Evolutionary conservation across 2,888 invertebrate species (phyloP), one percentile per base, ranked within the genome.

Genomic region (Nomada hirtipes): DNA sequence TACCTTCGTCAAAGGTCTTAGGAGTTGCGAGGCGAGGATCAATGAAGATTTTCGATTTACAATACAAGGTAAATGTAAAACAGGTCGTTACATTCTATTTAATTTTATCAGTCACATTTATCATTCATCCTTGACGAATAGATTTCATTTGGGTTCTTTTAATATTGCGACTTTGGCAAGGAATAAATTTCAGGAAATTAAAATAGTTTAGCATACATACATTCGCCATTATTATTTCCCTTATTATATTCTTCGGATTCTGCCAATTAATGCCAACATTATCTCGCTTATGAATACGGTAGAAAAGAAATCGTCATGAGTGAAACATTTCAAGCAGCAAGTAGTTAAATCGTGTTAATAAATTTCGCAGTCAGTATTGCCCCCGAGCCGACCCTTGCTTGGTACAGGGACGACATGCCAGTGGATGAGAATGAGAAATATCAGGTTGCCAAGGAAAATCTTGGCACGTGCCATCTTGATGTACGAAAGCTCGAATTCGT

Each of bases 321-420:
- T 52, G 36, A 10, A 42, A 52, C 23, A 50, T 63, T 61, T 71
- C 18, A 42, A 61, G 42, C 52, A 20, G 36, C 36, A 4, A 44
- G 11, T 55, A 55, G 2, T 47, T 29, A 26, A 10, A 11, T 26
- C 7, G 36, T 42, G 11, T 64, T 44, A 13, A 60, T 60, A 42
- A 76, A 68, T 61, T 57, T 79, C 11, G 44, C 75, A 96, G 97
- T 97, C 75, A 97, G 97, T 91, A 96, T 97, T 80, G 96, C 96
- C 26, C 97, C 98, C 26, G 96, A 97, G 91, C 98, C 98, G 11
- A 95, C 95, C 64, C 94, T 98, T 55, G 95, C 96, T 4, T 99
- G 99, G 99, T 98, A 97, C 93, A 96, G 97, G 88, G 98, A 98
- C 92, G 98, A 98, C 91, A 95, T 97, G 89, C 96, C 96, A 0